Conservation (phyloP, 2,888 invertebrate species). For the Hoplodrina ambigua region DNA sequence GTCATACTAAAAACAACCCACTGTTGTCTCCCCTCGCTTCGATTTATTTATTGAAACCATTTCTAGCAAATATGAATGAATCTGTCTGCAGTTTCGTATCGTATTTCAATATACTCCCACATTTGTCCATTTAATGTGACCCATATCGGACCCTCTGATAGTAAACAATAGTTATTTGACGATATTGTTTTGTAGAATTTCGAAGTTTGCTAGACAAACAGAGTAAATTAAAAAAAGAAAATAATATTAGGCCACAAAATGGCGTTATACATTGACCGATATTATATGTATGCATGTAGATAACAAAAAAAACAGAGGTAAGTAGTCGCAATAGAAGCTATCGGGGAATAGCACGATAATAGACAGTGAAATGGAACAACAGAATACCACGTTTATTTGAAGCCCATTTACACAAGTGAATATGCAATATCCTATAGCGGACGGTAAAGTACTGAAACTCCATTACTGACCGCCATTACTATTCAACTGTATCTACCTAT, state of each 20-base stretch:
- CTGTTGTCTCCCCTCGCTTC: conserved; percentile 31
- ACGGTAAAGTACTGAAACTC: conserved; percentile 1
- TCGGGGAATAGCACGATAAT: too few species aligned
- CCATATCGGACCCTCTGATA: conserved; percentile 37
- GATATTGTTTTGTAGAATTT: not conserved
- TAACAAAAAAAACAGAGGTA: too few species aligned
- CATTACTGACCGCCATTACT: not conserved
- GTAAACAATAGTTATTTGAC: conserved; percentile 40
- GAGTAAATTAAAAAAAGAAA: not conserved
- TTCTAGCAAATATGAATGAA: conserved; percentile 46
- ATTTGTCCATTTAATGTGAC: conserved; percentile 37
- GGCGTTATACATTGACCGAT: too few species aligned
- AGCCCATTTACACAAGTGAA: not conserved
- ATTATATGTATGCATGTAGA: too few species aligned
- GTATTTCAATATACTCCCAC: conserved; percentile 43
- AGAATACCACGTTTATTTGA: not conserved
- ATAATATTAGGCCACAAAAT: too few species aligned
- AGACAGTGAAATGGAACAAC: not conserved
- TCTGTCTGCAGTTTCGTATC: conserved; percentile 51
- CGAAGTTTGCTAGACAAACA: not conserved
- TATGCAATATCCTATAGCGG: not conserved
- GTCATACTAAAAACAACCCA: conserved; percentile 29
- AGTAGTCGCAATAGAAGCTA: too few species aligned
- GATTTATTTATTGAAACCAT: conserved; percentile 49
- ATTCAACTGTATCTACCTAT: not conserved